A percentile compares a stretch with the other conserved stretches of the same genome.
phyloP scores from a whole-genome alignment of 2,113 vertebrate genomes.

The Pelvicachromis taeniatus region DNA sequence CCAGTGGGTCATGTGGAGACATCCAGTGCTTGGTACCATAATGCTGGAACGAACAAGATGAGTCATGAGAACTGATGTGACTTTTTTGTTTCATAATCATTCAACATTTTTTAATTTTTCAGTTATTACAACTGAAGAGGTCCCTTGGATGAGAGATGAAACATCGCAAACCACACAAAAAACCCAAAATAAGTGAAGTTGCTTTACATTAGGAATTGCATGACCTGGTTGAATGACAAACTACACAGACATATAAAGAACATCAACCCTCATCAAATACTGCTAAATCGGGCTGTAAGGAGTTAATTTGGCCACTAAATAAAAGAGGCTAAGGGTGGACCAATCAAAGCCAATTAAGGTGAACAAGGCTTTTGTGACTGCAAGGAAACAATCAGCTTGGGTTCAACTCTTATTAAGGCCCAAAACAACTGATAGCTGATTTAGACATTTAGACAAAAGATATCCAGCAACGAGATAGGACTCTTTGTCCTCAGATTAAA shows the following conservation, averaged over 20 bases:
- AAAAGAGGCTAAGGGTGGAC: constrained; percentile 35
- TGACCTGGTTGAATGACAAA: background rate
- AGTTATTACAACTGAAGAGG: background rate
- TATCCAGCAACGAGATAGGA: background rate
- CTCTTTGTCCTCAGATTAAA: constrained; percentile 54
- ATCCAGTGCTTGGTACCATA: constrained; percentile 52
- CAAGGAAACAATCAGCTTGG: constrained; percentile 41
- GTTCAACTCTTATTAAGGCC: constrained; percentile 53
- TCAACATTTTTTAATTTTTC: no score
- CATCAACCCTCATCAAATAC: background rate
- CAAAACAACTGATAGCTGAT: constrained; percentile 44
- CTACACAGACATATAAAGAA: background rate
- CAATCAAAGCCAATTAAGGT: constrained; percentile 45
- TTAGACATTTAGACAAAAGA: constrained; percentile 42
- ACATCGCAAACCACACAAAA: background rate
- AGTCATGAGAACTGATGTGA: constrained; percentile 50
- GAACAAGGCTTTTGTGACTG: constrained; percentile 18
- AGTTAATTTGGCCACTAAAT: constrained; percentile 22
- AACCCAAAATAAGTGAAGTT: background rate
- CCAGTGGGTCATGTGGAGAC: constrained; percentile 49
- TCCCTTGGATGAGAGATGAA: background rate
- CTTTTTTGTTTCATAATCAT: constrained; percentile 27
- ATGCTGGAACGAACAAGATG: constrained; percentile 49
- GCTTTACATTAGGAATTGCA: background rate
- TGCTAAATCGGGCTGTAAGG: background rate